phyloP scores from a whole-genome alignment of 2,888 invertebrate genomes.

The Ectemnius continuus region DNA sequence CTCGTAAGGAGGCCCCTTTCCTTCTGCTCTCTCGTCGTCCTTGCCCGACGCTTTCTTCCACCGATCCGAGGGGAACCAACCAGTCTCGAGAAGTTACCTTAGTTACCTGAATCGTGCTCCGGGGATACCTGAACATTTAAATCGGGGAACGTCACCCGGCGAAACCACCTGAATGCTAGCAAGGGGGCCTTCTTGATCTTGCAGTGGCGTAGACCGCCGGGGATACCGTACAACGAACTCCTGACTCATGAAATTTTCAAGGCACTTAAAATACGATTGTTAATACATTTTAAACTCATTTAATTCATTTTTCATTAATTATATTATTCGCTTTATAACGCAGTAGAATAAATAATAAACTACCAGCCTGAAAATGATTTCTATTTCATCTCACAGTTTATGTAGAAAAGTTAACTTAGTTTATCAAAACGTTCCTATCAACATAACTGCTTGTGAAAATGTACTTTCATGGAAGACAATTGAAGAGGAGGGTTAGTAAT shows the following conservation, averaged over 20 bases:
- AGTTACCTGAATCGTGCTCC: conserved; percentile 42
- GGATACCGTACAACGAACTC: conserved; percentile 15
- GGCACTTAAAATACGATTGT: too few relatives aligned
- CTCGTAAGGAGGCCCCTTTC: conserved; percentile 58
- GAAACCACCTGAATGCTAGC: conserved; percentile 74
- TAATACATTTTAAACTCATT: too few relatives aligned
- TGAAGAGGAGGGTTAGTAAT: neutral
- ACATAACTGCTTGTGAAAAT: too few relatives aligned
- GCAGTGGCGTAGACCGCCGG: conserved; percentile 57
- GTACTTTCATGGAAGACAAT: too few relatives aligned
- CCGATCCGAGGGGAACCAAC: conserved; percentile 36
- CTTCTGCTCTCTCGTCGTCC: conserved; percentile 51
- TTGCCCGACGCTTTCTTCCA: conserved; percentile 21
- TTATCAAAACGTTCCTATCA: too few relatives aligned
- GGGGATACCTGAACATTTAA: conserved; percentile 76
- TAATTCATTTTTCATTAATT: too few relatives aligned
- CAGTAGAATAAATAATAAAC: too few relatives aligned
- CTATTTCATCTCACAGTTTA: too few relatives aligned
- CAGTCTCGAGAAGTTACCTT: conserved; percentile 67
- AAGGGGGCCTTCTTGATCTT: conserved; percentile 72
- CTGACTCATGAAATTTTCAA: neutral
- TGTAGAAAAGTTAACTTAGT: too few relatives aligned
- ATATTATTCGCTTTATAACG: too few relatives aligned
- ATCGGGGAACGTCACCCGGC: conserved; percentile 69
- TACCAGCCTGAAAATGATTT: too few relatives aligned